A percentile compares a stretch with the other conserved stretches of the same genome.
phyloP scores from a whole-genome alignment of 2,113 vertebrate species.

The Campylorhamphus procurvoides region DNA sequence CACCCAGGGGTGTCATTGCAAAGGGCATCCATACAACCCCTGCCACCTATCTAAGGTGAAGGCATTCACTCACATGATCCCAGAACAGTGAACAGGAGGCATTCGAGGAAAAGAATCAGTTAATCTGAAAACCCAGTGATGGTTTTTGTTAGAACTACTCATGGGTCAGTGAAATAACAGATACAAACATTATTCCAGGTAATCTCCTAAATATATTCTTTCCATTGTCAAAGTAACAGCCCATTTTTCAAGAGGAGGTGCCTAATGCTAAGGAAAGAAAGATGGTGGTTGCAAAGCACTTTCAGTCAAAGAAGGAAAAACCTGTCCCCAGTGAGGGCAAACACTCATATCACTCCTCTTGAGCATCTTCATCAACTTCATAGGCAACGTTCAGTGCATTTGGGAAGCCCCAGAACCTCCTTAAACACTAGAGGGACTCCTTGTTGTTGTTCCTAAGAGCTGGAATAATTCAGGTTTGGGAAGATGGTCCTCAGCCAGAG shows the following conservation, averaged over 20 bases:
- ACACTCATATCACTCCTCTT: background rate
- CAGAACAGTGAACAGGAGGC: background rate
- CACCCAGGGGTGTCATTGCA: background rate
- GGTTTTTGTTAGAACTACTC: background rate
- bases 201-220: background rate
- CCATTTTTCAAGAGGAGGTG: background rate
- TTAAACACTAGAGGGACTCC: background rate
- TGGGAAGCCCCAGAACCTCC: background rate
- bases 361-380: background rate
- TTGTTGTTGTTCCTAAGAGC: background rate
- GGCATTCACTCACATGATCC: background rate
- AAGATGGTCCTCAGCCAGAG: background rate
- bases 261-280: background rate
- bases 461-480: background rate
- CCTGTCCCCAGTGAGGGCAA: background rate
- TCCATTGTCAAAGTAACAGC: background rate
- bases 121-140: background rate
- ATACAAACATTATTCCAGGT: background rate
- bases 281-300: background rate
- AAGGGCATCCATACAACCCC: rapidly evolving
- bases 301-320: background rate
- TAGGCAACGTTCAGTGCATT: background rate
- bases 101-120: background rate
- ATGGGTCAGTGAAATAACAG: background rate
- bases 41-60: background rate